Evolutionary conservation across 2,797 vertebrate species (phyloP), one percentile per base, ranked within the genome.

Genomic region (Hafferia zeledoni): DNA sequence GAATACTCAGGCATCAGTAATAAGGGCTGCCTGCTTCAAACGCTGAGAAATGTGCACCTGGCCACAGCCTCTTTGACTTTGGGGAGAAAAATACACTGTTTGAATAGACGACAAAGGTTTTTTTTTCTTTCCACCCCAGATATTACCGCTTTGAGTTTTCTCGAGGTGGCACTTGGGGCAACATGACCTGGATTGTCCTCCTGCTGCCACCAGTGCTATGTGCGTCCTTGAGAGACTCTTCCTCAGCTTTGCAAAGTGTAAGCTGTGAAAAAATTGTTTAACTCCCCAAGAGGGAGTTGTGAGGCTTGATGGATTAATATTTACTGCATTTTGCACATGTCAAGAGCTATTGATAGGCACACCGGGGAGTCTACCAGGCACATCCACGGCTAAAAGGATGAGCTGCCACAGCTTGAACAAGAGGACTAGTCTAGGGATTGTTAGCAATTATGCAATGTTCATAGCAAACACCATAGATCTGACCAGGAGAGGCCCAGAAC

Each of bases 281-380:
- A 7, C 41, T 91, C 49, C 41, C 37, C 0, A 0, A 44, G 87
- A 77, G 27, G 47, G 49, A 61, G 19, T 17, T 56, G 59, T 74
- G 87, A 91, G 74, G 8, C 55, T 83, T 91, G 87, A 87, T 91
- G 91, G 87, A 90, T 95, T 89, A 86, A 79, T 90, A 87, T 82
- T 90, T 88, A 78, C 83, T 92, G 67, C 53, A 28, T 92, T 88
- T 88, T 88, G 63, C 43, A 94, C 20, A 2, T 74, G 77, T 94
- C 83, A 77, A 50, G 85, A 79, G 76, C 79, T 88, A 76, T 18
- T 30, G 85, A 84, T 84, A 60, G 81, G 41, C 56, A 87, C 83
- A 74, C 56, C 44, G 43, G 83, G 92, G 88, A 67, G 23, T 2
- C 70, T 18, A n/a, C 37, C 44, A 39, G 47, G 37, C 65, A 76